Base-by-base conservation (phyloP, 2,888 invertebrate genomes). In the Tenthredo distinguenda region DNA sequence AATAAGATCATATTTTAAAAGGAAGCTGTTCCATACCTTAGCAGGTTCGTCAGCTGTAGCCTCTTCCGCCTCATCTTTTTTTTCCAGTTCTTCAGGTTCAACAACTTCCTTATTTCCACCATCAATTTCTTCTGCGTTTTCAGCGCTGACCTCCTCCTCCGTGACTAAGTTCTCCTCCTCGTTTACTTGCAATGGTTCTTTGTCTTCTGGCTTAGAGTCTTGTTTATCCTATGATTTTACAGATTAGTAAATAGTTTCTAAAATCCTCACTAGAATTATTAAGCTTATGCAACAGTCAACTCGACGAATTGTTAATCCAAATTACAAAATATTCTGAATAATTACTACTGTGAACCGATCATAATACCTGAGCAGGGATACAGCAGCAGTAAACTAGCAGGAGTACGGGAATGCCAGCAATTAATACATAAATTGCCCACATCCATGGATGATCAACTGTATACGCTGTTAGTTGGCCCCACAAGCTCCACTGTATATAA, bases 391-490 rank as follows among this genome's bases (percentile, higher is more conserved):
- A 98, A 90, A 98, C 95, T 92, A 97, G 93, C 90, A 97, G 94
- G 84, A 97, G 96, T 91, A 99, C 95, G 79, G 98, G 96, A 86
- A 98, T 94, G 91, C 97, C 97, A 91, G 97, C 94, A 86, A 96
- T 95, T 88, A 98, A 94, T 91, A 98, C 95, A 94, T 97, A 97
- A 84, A 98, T 96, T 77, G 96, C 98, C 97, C 98, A 99, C 91
- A 98, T 95, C 97, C 98, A 98, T 47, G 99, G 99, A 92, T 97
- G 96, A 87, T 97, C 97, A 90, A 97, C 96, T 87, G 98, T 97
- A 92, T 96, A 96, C 92, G 96, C 95, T 91, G 97, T 95, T 90
- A 97, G 94, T 90, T 97, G 96, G 91, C 96, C 96, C 94, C 98
- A 94, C 90, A 96, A 94, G 88, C 97, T 97, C 92, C 97, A 98